These are phyloP conservation scores for Diplodus puntazzo DNA, from an alignment of 2,797 vertebrate species.

Conservation along the genomic window DNA sequence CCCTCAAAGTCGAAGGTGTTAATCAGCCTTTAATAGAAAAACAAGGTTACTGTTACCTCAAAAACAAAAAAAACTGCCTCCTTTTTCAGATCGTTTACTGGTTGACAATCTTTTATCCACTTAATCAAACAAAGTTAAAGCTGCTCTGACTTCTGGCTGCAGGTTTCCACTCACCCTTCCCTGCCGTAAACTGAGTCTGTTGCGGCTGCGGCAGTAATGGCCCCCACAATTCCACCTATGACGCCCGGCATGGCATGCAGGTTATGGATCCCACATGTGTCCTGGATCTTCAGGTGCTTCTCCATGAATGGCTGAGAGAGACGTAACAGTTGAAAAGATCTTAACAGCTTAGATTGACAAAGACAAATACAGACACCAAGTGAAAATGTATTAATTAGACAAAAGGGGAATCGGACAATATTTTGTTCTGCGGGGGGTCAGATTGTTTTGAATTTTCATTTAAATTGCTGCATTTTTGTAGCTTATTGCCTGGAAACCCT, in stretches of 20 bases:
- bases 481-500: not conserved
- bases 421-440: not conserved
- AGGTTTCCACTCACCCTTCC: slow-evolving; percentile 84
- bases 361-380: not conserved
- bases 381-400: too few relatives aligned
- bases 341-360: not conserved
- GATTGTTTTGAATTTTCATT: not conserved
- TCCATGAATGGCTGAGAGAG: slow-evolving; percentile 91
- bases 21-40: slow-evolving; percentile 79
- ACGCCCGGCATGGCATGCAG: slow-evolving; percentile 95
- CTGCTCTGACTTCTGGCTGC: not conserved
- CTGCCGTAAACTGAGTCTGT: slow-evolving; percentile 83
- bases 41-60: not conserved
- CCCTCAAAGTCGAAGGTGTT: slow-evolving; percentile 86
- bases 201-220: slow-evolving; percentile 91
- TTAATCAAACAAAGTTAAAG: not conserved
- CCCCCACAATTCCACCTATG: slow-evolving; percentile 95
- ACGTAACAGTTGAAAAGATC: not conserved
- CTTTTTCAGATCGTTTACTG: not conserved
- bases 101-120: not conserved
- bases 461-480: not conserved
- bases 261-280: slow-evolving; percentile 97
- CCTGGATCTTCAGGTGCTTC: slow-evolving; percentile 91
- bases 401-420: not conserved
- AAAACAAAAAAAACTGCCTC: not conserved